Conservation (phyloP, 64 coral and sea anemone species). For the Actinia tenebrosa region DNA sequence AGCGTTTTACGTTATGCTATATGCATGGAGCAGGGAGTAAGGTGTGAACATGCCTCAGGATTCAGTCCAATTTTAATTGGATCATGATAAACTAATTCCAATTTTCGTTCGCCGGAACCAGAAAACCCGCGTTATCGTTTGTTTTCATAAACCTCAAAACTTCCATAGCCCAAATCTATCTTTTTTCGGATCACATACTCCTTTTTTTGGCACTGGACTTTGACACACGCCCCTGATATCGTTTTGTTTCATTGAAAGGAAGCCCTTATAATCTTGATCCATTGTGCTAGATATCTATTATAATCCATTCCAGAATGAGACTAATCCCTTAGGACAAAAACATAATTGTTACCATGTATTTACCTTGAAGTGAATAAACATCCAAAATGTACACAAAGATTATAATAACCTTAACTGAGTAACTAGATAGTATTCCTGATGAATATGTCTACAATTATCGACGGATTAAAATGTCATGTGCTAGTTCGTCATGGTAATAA, state of each 20-base stretch:
- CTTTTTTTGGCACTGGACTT: neutral
- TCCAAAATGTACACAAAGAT: neutral
- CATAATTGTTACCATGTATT: constrained; percentile 8
- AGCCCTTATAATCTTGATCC: neutral
- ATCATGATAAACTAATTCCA: too few relatives aligned
- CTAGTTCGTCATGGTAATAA: neutral
- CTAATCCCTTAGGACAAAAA: neutral
- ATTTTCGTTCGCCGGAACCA: too few relatives aligned
- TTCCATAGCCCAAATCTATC: neutral
- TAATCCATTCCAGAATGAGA: neutral
- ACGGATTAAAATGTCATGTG: neutral
- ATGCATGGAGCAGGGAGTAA: too few relatives aligned
- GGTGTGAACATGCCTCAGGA: too few relatives aligned
- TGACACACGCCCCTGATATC: neutral
- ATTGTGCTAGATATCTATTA: neutral
- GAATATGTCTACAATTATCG: neutral
- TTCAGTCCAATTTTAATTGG: too few relatives aligned
- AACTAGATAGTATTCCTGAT: neutral
- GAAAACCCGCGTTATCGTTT: too few relatives aligned
- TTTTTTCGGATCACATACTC: neutral
- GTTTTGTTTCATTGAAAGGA: neutral
- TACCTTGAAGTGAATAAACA: constrained; percentile 3
- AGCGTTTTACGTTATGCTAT: too few relatives aligned
- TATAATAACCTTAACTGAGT: neutral
- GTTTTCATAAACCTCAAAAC: too few relatives aligned